Evolutionary conservation across 2,113 vertebrate genomes (phyloP), one percentile per base, ranked within the genome.

Genomic region (Axis porcinus): DNA sequence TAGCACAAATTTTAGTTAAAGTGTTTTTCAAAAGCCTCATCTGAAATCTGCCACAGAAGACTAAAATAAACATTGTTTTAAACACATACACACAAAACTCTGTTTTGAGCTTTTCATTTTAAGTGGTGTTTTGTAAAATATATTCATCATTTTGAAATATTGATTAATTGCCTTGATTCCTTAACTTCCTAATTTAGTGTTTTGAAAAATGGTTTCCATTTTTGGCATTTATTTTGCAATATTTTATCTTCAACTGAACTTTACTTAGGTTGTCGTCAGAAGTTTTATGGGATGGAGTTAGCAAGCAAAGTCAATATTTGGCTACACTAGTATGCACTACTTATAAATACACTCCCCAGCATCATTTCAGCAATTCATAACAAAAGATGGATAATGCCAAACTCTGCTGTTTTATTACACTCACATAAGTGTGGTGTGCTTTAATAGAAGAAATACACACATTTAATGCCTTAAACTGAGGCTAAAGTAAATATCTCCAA

Each of bases 141-240:
- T 98, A 98, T 98, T 98, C 93, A 98, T 98, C 98, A 98, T 98
- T 98, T 96, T 97, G 96, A 98, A 98, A 98, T 98, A 98, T 98
- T 98, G 98, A 98, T 98, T 98, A 98, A 98, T 98, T 98, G 96
- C 98, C 89, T 47, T 57, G 88, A 98, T 98, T 98, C 95, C 94
- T 98, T 98, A 98, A 98, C 96, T 98, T 98, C 98, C 97, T 97
- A 98, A 98, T 98, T 98, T 98, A 98, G 98, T 98, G 98, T 98
- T 98, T 98, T 98, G 97, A 98, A 98, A 98, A 98, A 98, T 98
- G 98, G 89, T 98, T 97, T 98, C 98, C 97, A 98, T 98, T 98
- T 98, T 98, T 98, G 97, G 96, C 98, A 97, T 98, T 98, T 98
- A 97, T 98, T 98, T 98, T 97, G 98, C 96, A 97, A 98, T 98